Evolutionary conservation across 23 tunicate genomes (phyloP).

Genomic region (Diplosoma virens): DNA sequence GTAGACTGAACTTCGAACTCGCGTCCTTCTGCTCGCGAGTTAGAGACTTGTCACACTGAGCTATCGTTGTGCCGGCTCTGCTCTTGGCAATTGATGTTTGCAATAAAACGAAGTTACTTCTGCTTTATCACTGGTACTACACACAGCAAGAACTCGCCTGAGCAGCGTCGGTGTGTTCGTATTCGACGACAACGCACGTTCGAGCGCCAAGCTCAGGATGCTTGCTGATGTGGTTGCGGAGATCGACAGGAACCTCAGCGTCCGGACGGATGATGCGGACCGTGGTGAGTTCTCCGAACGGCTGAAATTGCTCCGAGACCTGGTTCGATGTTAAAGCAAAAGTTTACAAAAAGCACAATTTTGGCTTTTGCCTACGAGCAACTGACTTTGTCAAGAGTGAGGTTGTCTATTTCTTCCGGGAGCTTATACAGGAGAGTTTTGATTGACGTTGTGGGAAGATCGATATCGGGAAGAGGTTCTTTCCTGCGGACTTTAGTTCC

Average conservation of each 20-base stretch:
- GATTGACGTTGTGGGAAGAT: constrained; percentile 90
- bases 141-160: constrained; percentile 63
- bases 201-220: constrained; percentile 93
- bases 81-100: no score
- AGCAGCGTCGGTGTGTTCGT: constrained; percentile 83
- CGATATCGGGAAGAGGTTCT: constrained; percentile 91
- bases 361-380: neutral
- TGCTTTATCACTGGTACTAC: no score
- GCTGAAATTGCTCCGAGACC: constrained; percentile 81
- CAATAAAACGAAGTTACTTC: no score
- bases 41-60: no score
- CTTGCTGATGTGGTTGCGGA: constrained; percentile 91
- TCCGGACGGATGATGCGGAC: constrained; percentile 80
- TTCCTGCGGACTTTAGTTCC: constrained; percentile 89
- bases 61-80: no score
- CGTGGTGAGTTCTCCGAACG: constrained; percentile 84
- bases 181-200: constrained; percentile 92
- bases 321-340: no score
- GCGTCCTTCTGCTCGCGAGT: no score
- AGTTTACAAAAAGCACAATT: no score
- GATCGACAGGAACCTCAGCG: constrained; percentile 79
- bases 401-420: constrained; percentile 44
- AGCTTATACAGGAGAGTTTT: constrained; percentile 81
- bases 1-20: no score
- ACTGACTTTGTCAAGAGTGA: constrained; percentile 74